Base-by-base conservation (phyloP, 2,888 invertebrate species). In the Drosophila atripex region DNA sequence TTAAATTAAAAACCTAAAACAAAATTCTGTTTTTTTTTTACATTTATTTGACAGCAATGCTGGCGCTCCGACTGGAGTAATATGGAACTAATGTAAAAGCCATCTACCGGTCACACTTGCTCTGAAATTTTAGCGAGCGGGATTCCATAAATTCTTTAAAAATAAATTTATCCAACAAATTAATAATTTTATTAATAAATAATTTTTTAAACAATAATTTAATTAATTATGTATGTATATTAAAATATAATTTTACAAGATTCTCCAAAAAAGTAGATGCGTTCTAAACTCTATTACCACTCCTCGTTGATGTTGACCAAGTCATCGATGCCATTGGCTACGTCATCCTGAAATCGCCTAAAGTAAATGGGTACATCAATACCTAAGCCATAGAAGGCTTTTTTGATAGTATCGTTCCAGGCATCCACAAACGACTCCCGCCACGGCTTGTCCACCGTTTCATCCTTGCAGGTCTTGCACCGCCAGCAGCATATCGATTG, bases 341-440 rank as follows among this genome's bases (percentile, higher is more conserved):
- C 3, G 9, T 63, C 63, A 0, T 63, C 35, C 3, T 41, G 1
- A 11, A 63, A 63, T 7, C 43, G 50, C 0, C 45, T 9, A 16
- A 16, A 51, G 11, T 63, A 63, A 1, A 0, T 5, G 16, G 63
- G 63, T 3, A 38, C 8, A 1, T 51, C 14, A 8, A 61, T 30
- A 0, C 50, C 50, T 35, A 63, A 2, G 8, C n/a, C 6, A 21
- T 6, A 0, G 8, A 63, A 63, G 8, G 6, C 43, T 12, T 28
- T 51, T 35, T 63, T 63, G 6, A 63, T 16, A 8, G 63, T 30
- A 1, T 63, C 63, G 21, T 63, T 63, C 63, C 63, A 63, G 23
- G 63, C 63, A 38, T 63, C 63, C 3, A 45, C 35, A 50, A 50
- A 28, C 12, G 63, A 23, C 11, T 63, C 63, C 43, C 21, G 63